Conservation (phyloP, 2,113 vertebrate species). For the Ardeotis arabs region DNA sequence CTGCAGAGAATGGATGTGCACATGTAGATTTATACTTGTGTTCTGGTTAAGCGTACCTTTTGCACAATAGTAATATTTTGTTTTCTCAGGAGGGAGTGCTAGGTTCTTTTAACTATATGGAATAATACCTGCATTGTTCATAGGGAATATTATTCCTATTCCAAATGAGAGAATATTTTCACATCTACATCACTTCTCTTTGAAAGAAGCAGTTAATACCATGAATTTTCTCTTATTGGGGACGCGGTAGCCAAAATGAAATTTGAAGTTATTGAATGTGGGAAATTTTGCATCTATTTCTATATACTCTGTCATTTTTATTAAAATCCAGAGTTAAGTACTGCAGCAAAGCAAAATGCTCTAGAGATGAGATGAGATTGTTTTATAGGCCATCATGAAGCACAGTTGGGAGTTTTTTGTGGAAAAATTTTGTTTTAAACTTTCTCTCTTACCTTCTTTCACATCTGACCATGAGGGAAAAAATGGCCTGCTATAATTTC, state of each 20-base stretch:
- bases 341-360: background rate
- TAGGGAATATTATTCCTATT: background rate
- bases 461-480: background rate
- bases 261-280: background rate
- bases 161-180: background rate
- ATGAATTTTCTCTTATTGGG: background rate
- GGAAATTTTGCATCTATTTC: background rate
- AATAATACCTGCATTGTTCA: background rate
- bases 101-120: background rate
- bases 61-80: background rate
- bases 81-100: background rate
- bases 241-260: background rate
- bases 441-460: background rate
- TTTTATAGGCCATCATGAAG: background rate
- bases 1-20: background rate
- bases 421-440: background rate
- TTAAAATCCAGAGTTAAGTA: background rate
- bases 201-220: background rate
- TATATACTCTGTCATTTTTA: background rate
- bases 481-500: background rate
- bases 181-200: background rate
- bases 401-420: background rate
- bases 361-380: background rate
- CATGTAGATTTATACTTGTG: background rate
- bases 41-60: background rate